phyloP scores from a whole-genome alignment of 2,113 vertebrate genomes.

The Nycticebus coucang region DNA sequence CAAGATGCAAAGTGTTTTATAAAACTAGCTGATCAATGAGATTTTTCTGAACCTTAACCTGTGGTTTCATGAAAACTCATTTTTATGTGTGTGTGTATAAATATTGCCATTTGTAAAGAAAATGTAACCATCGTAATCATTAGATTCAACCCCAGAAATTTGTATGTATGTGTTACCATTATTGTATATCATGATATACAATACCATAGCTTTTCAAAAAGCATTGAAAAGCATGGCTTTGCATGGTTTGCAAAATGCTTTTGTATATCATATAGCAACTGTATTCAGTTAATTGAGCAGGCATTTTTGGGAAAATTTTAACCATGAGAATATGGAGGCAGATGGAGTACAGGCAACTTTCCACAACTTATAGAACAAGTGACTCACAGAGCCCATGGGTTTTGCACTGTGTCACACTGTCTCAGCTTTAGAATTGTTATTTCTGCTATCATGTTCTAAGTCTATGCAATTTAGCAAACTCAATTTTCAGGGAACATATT shows the following conservation, averaged over 20 bases:
- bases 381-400: not conserved
- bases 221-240: not conserved
- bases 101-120: not conserved
- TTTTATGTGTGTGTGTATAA: not conserved
- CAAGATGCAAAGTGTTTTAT: constrained; percentile 38
- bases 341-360: not conserved
- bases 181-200: not conserved
- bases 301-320: not conserved
- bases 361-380: not conserved
- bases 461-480: not conserved
- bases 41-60: not conserved
- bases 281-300: not conserved
- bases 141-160: not conserved
- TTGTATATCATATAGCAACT: not conserved
- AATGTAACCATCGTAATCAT: not conserved
- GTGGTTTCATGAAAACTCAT: not conserved
- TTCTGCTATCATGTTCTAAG: not conserved
- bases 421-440: not conserved
- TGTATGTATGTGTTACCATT: not conserved
- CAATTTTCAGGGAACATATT: not conserved
- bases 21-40: not conserved
- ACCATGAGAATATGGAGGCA: not conserved
- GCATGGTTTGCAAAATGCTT: not conserved
- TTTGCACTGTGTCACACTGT: not conserved
- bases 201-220: too few species aligned